A percentile compares a stretch with the other conserved stretches of the same genome.
phyloP scores from a whole-genome alignment of 35 echinoderm and acorn worm genomes.

The Heliocidaris erythrogramma region DNA sequence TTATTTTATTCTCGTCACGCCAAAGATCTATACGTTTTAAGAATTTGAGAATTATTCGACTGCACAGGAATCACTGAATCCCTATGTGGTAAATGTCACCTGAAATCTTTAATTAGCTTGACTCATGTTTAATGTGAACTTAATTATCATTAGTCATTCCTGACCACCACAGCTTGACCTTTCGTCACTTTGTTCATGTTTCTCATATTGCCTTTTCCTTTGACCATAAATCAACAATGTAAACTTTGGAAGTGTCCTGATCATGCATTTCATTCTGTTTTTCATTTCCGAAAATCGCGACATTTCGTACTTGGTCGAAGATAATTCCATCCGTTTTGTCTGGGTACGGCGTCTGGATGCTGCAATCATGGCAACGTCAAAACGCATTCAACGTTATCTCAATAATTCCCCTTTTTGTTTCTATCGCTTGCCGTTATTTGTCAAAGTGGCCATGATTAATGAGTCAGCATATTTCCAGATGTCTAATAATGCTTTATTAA shows the following conservation, averaged over 20 bases:
- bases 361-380: background rate
- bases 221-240: background rate
- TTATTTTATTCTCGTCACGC: background rate
- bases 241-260: background rate
- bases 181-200: background rate
- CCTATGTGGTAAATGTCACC: background rate
- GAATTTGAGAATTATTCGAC: too few relatives aligned
- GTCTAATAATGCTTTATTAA: conserved; percentile 36
- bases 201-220: background rate
- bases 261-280: background rate
- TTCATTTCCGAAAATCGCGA: background rate
- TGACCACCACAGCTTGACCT: background rate
- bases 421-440: conserved; percentile 8
- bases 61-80: background rate
- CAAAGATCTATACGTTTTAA: background rate
- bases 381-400: conserved; percentile 2
- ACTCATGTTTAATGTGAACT: background rate
- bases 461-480: conserved; percentile 38
- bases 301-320: background rate
- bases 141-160: background rate
- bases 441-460: conserved; percentile 38
- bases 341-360: background rate
- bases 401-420: conserved; percentile 14
- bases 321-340: background rate
- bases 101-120: background rate